Evolutionary conservation across 2,888 invertebrate genomes (phyloP).

Genomic region (Drosophila emarginata): DNA sequence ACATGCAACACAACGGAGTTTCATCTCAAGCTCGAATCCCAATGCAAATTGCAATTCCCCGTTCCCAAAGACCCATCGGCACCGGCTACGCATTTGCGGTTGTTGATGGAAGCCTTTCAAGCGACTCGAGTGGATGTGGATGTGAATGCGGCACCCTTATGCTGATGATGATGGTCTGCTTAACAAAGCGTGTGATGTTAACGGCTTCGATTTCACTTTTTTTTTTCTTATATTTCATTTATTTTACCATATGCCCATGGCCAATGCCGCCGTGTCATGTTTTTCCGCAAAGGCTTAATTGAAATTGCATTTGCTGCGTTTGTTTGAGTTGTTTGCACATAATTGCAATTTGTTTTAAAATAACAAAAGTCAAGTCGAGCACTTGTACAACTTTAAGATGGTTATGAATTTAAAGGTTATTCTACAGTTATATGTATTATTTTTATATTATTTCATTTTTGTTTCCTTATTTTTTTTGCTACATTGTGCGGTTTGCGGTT

Average conservation of each 20-base stretch:
- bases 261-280: slow-evolving; percentile 17
- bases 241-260: slow-evolving; percentile 21
- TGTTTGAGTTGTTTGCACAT: slow-evolving; percentile 74
- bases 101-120: slow-evolving; percentile 60
- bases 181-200: slow-evolving; percentile 63
- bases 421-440: slow-evolving; percentile 4
- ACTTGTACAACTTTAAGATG: slow-evolving; percentile 52
- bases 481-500: slow-evolving; percentile 26
- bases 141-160: slow-evolving; percentile 27
- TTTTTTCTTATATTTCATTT: slow-evolving; percentile 35
- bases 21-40: neutral
- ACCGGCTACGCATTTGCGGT: slow-evolving; percentile 61
- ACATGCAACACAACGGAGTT: slow-evolving; percentile 22
- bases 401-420: slow-evolving; percentile 1
- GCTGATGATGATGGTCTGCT: slow-evolving; percentile 24
- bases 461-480: slow-evolving; percentile 24
- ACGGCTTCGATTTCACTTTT: slow-evolving; percentile 72
- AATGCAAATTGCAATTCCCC: slow-evolving; percentile 19
- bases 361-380: slow-evolving; percentile 19
- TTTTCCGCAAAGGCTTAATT: slow-evolving; percentile 52
- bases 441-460: neutral
- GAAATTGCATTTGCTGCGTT: slow-evolving; percentile 70
- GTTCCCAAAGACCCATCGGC: slow-evolving; percentile 39
- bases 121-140: slow-evolving; percentile 31
- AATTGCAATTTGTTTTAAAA: slow-evolving; percentile 56